Conservation (phyloP, 1,140 invertebrate genomes). For the Thaumetopoea pityocampa region DNA sequence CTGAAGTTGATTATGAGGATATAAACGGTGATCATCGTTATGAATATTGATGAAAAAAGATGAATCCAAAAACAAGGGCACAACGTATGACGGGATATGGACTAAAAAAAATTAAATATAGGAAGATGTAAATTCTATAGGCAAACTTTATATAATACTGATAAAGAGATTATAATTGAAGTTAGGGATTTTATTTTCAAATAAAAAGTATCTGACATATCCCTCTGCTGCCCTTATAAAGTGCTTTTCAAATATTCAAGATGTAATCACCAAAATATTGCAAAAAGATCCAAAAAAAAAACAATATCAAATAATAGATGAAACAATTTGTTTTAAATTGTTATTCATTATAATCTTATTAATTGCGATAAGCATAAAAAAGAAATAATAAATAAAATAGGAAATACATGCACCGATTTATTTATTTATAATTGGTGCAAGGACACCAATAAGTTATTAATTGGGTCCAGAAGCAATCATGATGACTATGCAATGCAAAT, state of each 20-base stretch:
- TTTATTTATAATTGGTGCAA: slow-evolving; percentile 8
- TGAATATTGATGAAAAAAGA: slow-evolving; percentile 4
- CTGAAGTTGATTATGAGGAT: slow-evolving; percentile 7
- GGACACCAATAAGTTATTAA: slow-evolving; percentile 2
- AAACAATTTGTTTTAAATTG: slow-evolving; percentile 8
- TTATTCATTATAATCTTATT: slow-evolving; percentile 4
- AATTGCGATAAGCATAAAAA: slow-evolving; percentile 1
- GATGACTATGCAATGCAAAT: too few relatives aligned
- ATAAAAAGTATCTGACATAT: slow-evolving; percentile 7
- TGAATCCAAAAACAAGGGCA: slow-evolving; percentile 10
- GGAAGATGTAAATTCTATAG: slow-evolving; percentile 7
- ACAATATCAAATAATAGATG: slow-evolving; percentile 9
- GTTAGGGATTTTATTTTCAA: slow-evolving; percentile 9
- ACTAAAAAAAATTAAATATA: slow-evolving; percentile 9
- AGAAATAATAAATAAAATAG: not conserved
- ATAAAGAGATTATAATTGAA: not conserved
- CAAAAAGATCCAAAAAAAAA: not conserved
- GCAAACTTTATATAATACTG: slow-evolving; percentile 2
- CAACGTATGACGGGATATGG: slow-evolving; percentile 12
- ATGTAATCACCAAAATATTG: slow-evolving; percentile 2
- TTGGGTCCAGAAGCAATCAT: slow-evolving; percentile 2
- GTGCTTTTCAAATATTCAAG: slow-evolving; percentile 12
- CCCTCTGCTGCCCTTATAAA: slow-evolving; percentile 3
- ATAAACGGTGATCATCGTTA: slow-evolving; percentile 5
- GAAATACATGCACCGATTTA: slow-evolving; percentile 1